Evolutionary conservation across 2,797 vertebrate genomes (phyloP).

Genomic region (Pyrocephalus nanus): DNA sequence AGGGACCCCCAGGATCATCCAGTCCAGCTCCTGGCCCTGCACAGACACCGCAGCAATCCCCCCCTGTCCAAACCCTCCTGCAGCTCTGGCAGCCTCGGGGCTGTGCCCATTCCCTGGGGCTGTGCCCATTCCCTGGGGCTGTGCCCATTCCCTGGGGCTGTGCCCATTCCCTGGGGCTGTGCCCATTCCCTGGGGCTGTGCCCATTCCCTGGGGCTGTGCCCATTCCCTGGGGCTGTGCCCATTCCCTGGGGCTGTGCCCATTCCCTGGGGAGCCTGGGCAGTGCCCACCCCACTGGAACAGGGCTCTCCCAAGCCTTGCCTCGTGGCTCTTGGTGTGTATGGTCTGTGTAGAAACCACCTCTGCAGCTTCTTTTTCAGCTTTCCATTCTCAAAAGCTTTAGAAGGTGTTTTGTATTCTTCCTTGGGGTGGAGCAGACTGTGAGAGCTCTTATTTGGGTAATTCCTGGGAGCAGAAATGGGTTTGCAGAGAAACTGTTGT

Average conservation of each 20-base stretch:
- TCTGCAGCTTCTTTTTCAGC: not conserved
- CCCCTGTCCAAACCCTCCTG: not conserved
- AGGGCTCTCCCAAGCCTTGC: not conserved
- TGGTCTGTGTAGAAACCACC: not conserved
- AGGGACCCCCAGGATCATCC: not conserved
- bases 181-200: not conserved
- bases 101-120: not conserved
- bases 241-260: not conserved
- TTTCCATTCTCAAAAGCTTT: not conserved
- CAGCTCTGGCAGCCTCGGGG: not conserved
- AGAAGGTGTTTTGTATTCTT: not conserved
- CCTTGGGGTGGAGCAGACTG: not conserved
- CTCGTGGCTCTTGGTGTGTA: not conserved
- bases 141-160: not conserved
- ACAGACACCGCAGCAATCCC: not conserved
- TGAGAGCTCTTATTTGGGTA: not conserved
- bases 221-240: not conserved
- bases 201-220: not conserved
- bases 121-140: not conserved
- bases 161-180: not conserved
- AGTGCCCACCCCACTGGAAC: not conserved
- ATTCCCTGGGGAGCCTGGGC: not conserved
- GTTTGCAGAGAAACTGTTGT: not conserved
- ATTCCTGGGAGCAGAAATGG: not conserved
- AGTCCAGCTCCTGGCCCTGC: not conserved